Evolutionary conservation across 1,140 invertebrate genomes (phyloP).

Genomic region (Telenomus remus): DNA sequence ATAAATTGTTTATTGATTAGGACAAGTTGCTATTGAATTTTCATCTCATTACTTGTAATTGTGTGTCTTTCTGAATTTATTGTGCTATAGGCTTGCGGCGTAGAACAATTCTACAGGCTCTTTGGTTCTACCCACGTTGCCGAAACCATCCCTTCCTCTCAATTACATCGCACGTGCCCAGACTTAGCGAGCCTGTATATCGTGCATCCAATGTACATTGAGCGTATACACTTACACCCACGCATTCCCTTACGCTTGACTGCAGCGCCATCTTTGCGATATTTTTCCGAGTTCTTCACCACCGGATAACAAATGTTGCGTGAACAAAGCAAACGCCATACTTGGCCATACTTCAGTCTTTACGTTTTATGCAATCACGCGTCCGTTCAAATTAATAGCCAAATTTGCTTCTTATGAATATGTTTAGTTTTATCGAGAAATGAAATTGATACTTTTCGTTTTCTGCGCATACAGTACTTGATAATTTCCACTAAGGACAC

Average conservation of each 20-base stretch:
- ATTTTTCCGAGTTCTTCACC: conserved; percentile 55
- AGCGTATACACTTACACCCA: conserved; percentile 25
- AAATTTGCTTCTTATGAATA: too few species aligned
- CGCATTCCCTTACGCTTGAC: conserved; percentile 26
- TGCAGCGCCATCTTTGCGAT: conserved; percentile 46
- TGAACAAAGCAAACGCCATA: conserved; percentile 60
- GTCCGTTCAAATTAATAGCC: background rate
- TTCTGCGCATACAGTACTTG: too few species aligned
- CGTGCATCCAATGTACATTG: conserved; percentile 60
- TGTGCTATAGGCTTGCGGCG: conserved; percentile 33
- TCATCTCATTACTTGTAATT: too few species aligned
- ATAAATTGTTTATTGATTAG: too few species aligned
- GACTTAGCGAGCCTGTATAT: conserved; percentile 70
- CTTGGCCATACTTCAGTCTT: conserved; percentile 8
- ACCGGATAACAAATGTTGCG: conserved; percentile 62
- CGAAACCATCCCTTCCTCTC: conserved; percentile 65
- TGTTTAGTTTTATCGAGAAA: too few species aligned
- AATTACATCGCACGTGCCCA: conserved; percentile 74
- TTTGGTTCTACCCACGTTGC: conserved; percentile 49
- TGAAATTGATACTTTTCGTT: too few species aligned
- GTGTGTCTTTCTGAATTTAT: background rate
- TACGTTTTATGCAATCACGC: background rate
- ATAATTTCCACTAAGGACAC: too few species aligned
- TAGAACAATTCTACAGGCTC: conserved; percentile 50
- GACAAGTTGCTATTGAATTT: too few species aligned